Conservation (phyloP, 2,888 invertebrate species). For the Ennomos fuscantarius region DNA sequence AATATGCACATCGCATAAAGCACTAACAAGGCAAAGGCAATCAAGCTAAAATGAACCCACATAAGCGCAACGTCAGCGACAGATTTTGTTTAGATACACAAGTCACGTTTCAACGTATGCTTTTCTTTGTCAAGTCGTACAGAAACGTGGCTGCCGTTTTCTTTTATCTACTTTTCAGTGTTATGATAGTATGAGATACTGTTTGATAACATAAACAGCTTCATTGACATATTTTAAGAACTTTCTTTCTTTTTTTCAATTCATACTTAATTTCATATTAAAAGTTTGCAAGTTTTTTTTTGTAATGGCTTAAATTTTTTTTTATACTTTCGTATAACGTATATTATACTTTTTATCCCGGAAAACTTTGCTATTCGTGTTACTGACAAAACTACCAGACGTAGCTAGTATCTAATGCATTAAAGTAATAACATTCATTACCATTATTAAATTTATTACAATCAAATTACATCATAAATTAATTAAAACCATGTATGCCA, state of each 20-base stretch:
- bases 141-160: slow-evolving; percentile 18
- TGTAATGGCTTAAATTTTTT: no score
- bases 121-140: slow-evolving; percentile 22
- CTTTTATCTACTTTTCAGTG: slow-evolving; percentile 14
- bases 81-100: slow-evolving; percentile 25
- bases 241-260: no score
- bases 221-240: slow-evolving; percentile 2
- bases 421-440: no score
- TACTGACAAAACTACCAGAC: no score
- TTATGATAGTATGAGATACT: slow-evolving; percentile 14
- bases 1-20: slow-evolving; percentile 47
- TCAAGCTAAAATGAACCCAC: slow-evolving; percentile 36
- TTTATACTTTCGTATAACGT: no score
- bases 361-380: no score
- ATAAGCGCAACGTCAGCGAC: slow-evolving; percentile 23
- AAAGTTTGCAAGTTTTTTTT: no score
- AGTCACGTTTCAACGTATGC: slow-evolving; percentile 23
- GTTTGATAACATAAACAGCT: slow-evolving; percentile 16
- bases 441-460: no score
- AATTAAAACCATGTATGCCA: background rate
- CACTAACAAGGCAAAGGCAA: slow-evolving; percentile 46
- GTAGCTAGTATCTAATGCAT: no score
- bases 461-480: no score
- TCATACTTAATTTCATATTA: no score
- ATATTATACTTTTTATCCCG: no score